Percentiles rank a stretch among this genome's conserved stretches.
phyloP scores from a whole-genome alignment of 2,888 invertebrate species.

The Cenopis cana region DNA sequence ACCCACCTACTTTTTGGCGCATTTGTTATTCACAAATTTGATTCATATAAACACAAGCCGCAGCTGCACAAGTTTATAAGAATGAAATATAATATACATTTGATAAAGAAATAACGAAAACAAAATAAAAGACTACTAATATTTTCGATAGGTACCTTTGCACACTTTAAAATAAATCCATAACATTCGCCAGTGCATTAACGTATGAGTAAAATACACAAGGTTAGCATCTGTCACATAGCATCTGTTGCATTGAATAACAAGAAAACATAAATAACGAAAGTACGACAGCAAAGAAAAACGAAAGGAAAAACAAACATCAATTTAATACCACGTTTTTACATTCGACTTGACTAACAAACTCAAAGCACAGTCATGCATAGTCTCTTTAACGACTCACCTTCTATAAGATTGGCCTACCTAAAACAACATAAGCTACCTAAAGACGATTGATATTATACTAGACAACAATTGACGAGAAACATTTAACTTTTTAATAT shows the following conservation, averaged over 20 bases:
- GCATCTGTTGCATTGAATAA: constrained; percentile 41
- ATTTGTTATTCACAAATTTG: not conserved
- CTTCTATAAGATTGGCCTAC: constrained; percentile 56
- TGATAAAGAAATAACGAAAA: too few species aligned
- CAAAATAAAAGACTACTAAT: too few species aligned
- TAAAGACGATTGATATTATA: constrained; percentile 63
- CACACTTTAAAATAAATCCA: not conserved
- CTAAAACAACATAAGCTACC: constrained; percentile 59
- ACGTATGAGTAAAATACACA: constrained; percentile 1
- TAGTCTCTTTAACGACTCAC: constrained; percentile 51
- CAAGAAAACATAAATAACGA: constrained; percentile 33
- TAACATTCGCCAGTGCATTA: constrained; percentile 28
- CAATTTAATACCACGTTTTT: not conserved
- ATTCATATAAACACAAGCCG: not conserved
- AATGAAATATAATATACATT: too few species aligned
- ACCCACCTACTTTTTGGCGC: not conserved
- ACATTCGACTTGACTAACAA: constrained; percentile 28
- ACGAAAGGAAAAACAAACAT: not conserved
- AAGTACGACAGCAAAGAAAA: not conserved
- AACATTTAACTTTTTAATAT: constrained; percentile 57
- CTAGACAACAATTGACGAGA: constrained; percentile 76
- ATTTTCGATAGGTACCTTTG: too few species aligned
- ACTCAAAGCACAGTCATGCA: constrained; percentile 49
- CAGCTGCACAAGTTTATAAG: too few species aligned
- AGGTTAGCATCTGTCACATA: not conserved